These are phyloP conservation scores for Aphelocoma californica DNA, from an alignment of 2,797 vertebrate species.

Conservation along the genomic window DNA sequence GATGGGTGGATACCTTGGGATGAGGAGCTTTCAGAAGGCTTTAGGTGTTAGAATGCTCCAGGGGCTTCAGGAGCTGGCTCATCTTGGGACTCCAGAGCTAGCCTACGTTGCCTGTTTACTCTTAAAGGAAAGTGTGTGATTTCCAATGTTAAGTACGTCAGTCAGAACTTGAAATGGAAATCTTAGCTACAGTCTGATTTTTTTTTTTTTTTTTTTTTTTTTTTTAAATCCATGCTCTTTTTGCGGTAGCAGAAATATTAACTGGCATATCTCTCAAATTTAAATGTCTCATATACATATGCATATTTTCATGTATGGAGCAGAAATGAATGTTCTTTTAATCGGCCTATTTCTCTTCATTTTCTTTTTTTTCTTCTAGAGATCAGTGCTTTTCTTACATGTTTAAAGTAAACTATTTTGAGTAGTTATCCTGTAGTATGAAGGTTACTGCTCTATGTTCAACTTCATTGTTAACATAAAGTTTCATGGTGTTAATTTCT, in stretches of 20 bases:
- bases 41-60: neutral
- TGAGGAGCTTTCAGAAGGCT: neutral
- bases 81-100: neutral
- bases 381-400: neutral
- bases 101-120: neutral
- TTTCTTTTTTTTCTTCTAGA: neutral
- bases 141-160: neutral
- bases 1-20: neutral
- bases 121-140: neutral
- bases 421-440: neutral
- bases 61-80: neutral
- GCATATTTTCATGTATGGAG: neutral
- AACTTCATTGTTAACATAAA: neutral
- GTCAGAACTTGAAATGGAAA: neutral
- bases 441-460: neutral
- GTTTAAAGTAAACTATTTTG: neutral
- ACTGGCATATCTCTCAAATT: neutral
- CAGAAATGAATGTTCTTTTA: conserved; percentile 32
- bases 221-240: neutral
- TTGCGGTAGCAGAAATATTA: conserved; percentile 7
- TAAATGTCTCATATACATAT: conserved; percentile 44
- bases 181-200: neutral
- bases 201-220: no score
- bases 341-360: neutral
- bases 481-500: neutral